Evolutionary conservation across 2,797 vertebrate genomes (phyloP).

Genomic region (Typhlichthys eigenmanni): DNA sequence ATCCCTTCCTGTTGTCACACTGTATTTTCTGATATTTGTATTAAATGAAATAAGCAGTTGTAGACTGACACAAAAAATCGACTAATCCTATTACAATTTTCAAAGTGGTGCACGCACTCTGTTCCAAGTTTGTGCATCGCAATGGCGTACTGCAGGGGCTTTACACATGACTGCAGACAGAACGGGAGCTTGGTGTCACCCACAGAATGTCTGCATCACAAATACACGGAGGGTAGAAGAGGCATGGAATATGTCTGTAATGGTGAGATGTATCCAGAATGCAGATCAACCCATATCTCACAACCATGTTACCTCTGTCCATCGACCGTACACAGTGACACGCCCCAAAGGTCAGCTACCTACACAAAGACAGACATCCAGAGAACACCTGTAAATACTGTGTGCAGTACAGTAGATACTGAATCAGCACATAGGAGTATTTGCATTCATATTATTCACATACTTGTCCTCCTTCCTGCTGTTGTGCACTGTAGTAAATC

Average conservation of each 20-base stretch:
- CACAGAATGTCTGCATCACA: constrained; percentile 79
- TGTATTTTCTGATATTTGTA: too few species aligned
- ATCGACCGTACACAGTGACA: constrained; percentile 89
- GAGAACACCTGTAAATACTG: not conserved
- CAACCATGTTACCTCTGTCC: constrained; percentile 82
- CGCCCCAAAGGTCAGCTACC: constrained; percentile 90
- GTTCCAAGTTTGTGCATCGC: constrained; percentile 83
- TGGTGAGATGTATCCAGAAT: not conserved
- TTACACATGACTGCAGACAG: constrained; percentile 92
- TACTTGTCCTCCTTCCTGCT: constrained; percentile 79
- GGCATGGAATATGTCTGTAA: not conserved
- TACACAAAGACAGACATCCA: constrained; percentile 44
- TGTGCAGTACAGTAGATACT: not conserved
- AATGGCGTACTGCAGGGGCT: constrained; percentile 88
- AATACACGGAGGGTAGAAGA: constrained; percentile 14
- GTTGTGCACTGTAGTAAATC: constrained; percentile 78
- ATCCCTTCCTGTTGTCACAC: constrained; percentile 42
- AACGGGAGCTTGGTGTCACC: constrained; percentile 89
- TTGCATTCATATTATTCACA: constrained; percentile 22
- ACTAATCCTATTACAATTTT: too few species aligned
- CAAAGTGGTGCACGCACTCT: constrained; percentile 80
- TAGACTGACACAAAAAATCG: too few species aligned
- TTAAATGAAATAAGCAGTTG: too few species aligned
- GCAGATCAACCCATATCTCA: not conserved
- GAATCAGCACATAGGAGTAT: not conserved